Base-by-base conservation (phyloP, 2,797 vertebrate genomes). In the Artibeus jamaicensis region DNA sequence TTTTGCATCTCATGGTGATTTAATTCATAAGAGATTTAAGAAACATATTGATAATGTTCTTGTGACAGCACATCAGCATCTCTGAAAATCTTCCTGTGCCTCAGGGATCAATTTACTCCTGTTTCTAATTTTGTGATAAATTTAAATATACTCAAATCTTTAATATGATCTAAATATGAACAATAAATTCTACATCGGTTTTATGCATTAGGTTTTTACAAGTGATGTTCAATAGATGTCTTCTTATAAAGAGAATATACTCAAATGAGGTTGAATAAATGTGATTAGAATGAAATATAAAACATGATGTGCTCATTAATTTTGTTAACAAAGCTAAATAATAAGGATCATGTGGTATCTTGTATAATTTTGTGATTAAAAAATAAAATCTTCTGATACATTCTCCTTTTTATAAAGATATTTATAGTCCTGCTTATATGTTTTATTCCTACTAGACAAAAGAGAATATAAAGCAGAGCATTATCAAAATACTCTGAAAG, bases 1-100 rank as follows among this genome's bases (percentile, higher is more conserved):
- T 95, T 97, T 97, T 86, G 74, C 77, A 91, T 91, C 81, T 86
- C 83, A 76, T 79, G 48, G 44, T 93, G 97, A 97, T 95, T 96
- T 95, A 95, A 97, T 96, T 96, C 94, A 95, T 84, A 78, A 97
- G 81, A 90, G 91, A 84, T 68, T 86, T 93, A 62, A 89, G 48
- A 86, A 94, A 85, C 53, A 95, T 82, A 93, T 76, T 90, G 57
- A 82, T 96, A 87, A 77, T 53, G 32, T 93, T 94, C 91, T 78
- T 93, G 74, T 95, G 76, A 92, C 59, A 96, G 67, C 34, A 71
- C 78, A 86, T 87, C 59, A 92, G 57, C 21, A 81, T 84, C 92
- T 93, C 16, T 81, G 46, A 89, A 95, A 81, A 86, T 83, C 9
- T 85, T 86, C 29, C 37, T 78, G 1, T 68, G 88, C 44, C 24